Evolutionary conservation across 1,140 invertebrate species (phyloP).

Genomic region (Hylaeus anthracinus): DNA sequence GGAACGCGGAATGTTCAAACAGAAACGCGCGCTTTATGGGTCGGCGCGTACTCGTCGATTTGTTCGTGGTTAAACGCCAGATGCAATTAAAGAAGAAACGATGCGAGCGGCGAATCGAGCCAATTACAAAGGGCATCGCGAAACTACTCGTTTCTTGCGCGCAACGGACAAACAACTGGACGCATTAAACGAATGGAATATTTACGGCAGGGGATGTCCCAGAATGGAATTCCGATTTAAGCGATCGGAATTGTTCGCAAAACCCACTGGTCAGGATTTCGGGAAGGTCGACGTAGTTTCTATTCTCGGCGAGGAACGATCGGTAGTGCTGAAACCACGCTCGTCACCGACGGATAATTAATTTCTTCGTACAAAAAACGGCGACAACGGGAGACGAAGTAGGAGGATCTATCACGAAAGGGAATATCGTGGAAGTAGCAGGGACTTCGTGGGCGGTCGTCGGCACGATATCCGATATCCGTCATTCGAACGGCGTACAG

Average conservation of each 20-base stretch:
- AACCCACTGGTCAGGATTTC: not conserved
- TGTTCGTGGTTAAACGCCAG: not conserved
- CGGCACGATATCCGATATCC: slow-evolving; percentile 51
- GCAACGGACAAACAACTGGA: slow-evolving; percentile 2
- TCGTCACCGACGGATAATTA: slow-evolving; percentile 56
- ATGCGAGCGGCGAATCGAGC: not conserved
- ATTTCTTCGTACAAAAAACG: slow-evolving; percentile 41
- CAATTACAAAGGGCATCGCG: not conserved
- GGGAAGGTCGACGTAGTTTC: no score
- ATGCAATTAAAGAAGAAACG: not conserved
- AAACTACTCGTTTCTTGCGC: not conserved
- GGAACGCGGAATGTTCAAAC: not conserved
- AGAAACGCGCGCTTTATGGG: not conserved
- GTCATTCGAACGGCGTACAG: slow-evolving; percentile 34
- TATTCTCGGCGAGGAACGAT: not conserved
- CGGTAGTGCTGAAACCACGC: slow-evolving; percentile 1
- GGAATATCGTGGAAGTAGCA: slow-evolving; percentile 13
- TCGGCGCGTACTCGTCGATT: not conserved
- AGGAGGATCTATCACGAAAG: not conserved
- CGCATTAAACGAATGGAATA: not conserved
- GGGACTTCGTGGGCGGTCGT: slow-evolving; percentile 48
- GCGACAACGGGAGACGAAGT: not conserved
- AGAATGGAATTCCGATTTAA: slow-evolving; percentile 34
- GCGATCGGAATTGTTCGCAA: not conserved
- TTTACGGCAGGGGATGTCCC: no score